phyloP scores from a whole-genome alignment of 1,140 invertebrate genomes.

The Bombus fervidus region DNA sequence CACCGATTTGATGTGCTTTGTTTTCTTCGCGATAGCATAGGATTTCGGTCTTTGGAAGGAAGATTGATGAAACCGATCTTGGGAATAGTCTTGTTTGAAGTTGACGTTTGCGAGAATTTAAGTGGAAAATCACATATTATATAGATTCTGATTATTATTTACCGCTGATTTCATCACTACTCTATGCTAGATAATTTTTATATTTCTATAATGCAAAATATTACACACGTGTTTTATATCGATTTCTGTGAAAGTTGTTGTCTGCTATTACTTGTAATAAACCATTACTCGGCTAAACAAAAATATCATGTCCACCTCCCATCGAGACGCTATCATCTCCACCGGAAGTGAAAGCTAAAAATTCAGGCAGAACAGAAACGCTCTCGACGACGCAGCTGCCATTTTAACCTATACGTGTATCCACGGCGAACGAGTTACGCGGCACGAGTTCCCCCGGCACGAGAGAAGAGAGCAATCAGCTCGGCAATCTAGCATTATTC shows the following conservation, averaged over 20 bases:
- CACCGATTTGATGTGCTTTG: not conserved
- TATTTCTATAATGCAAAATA: not conserved
- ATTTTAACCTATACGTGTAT: slow-evolving; percentile 25
- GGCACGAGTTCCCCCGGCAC: not conserved
- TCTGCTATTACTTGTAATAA: not conserved
- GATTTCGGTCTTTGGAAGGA: not conserved
- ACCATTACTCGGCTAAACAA: not conserved
- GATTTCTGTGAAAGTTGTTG: not conserved
- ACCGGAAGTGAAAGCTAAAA: not conserved
- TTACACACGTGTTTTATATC: not conserved
- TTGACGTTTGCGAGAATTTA: not conserved
- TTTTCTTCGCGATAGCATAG: not conserved
- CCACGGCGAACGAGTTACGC: slow-evolving; percentile 39
- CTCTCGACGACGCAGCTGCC: slow-evolving; percentile 38
- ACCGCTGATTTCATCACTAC: no score
- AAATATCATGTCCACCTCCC: not conserved
- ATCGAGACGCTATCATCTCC: not conserved
- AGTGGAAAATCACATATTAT: not conserved
- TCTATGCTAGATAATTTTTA: not conserved
- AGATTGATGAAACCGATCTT: slow-evolving; percentile 18
- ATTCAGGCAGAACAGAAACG: not conserved
- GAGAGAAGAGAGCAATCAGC: slow-evolving; percentile 48
- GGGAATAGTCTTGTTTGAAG: not conserved
- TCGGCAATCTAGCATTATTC: slow-evolving; percentile 54
- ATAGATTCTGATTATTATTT: no score